Percentiles rank a stretch among this genome's conserved stretches.
Conservation (phyloP, 2,888 invertebrate genomes). For the Prenolepis imparis region DNA sequence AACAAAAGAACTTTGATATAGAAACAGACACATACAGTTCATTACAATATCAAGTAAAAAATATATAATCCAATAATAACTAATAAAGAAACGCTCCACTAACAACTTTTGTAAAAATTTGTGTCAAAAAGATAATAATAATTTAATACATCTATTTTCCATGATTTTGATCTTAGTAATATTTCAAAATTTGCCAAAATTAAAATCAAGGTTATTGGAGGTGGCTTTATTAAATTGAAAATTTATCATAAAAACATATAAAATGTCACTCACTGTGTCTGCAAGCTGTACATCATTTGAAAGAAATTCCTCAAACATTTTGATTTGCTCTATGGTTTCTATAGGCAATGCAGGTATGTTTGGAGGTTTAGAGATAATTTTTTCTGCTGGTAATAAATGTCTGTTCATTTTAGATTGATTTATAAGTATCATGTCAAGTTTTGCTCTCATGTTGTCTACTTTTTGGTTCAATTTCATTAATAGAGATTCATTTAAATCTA, state of each 20-base stretch:
- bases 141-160: too few species aligned
- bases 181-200: too few species aligned
- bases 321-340: not conserved
- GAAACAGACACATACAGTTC: not conserved
- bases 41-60: too few species aligned
- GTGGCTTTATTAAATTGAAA: not conserved
- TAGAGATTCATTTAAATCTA: not conserved
- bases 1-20: not conserved
- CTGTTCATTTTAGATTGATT: not conserved
- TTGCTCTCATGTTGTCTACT: not conserved
- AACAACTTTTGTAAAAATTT: too few species aligned
- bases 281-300: not conserved
- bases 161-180: too few species aligned
- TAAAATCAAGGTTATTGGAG: not conserved
- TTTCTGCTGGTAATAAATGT: not conserved
- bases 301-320: not conserved
- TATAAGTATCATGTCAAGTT: not conserved
- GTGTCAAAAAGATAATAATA: too few species aligned
- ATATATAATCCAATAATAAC: too few species aligned
- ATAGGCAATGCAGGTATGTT: constrained; percentile 17
- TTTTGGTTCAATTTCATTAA: not conserved
- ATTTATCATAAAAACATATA: not conserved
- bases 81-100: too few species aligned
- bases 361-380: not conserved
- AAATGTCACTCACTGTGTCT: not conserved